Conservation (phyloP, 1,140 invertebrate species). For the Drosophila tani region DNA sequence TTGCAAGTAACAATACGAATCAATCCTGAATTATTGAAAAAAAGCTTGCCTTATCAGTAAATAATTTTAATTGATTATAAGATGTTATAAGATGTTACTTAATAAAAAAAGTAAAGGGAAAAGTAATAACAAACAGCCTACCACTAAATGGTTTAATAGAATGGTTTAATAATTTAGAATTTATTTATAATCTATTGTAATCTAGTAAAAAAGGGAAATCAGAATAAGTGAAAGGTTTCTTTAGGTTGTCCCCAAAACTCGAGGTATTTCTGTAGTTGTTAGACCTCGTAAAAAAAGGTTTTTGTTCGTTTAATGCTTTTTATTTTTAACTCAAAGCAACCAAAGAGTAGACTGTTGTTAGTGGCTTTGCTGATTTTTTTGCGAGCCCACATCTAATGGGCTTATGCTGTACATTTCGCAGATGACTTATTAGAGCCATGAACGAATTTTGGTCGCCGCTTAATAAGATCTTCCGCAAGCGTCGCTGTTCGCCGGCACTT, state of each 20-base stretch:
- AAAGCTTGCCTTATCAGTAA: neutral
- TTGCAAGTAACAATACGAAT: no score
- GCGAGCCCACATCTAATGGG: constrained; percentile 69
- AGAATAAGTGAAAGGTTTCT: constrained; percentile 3
- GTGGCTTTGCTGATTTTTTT: constrained; percentile 49
- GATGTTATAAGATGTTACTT: neutral
- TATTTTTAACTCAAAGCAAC: constrained; percentile 6
- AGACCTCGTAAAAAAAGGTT: neutral
- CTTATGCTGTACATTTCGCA: constrained; percentile 76
- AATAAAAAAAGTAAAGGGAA: neutral
- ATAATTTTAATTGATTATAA: neutral
- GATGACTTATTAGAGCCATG: constrained; percentile 58
- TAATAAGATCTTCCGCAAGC: constrained; percentile 41
- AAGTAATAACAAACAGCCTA: neutral
- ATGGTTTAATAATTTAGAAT: neutral
- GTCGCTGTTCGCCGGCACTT: constrained; percentile 50
- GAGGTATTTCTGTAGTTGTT: constrained; percentile 25
- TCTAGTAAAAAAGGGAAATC: neutral
- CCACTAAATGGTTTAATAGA: neutral
- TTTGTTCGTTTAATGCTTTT: constrained; percentile 25
- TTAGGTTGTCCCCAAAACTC: neutral
- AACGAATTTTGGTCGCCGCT: constrained; percentile 49
- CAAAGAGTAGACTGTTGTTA: constrained; percentile 25
- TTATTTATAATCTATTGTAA: no score
- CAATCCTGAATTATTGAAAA: neutral